Percentiles rank a stretch among this genome's conserved stretches.
Evolutionary conservation across 2,888 invertebrate genomes (phyloP).

Genomic region (Tiphia femorata): DNA sequence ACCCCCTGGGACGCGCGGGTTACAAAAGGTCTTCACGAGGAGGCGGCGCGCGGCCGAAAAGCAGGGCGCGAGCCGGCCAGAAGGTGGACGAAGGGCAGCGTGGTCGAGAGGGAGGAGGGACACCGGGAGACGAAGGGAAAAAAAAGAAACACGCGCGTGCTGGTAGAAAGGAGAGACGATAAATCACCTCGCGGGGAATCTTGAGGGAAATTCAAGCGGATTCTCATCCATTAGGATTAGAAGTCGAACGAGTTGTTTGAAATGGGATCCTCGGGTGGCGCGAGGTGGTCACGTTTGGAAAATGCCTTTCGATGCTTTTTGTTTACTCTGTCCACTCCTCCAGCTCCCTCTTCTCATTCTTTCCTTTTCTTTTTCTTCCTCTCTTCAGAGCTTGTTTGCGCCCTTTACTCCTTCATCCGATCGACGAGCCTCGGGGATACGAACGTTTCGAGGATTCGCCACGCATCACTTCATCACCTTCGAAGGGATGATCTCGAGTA

Average conservation of each 20-base stretch:
- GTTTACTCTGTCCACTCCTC: no score
- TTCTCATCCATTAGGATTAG: conserved; percentile 59
- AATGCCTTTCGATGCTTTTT: no score
- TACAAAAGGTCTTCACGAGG: conserved; percentile 42
- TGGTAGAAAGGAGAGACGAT: conserved; percentile 28
- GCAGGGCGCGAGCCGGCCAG: conserved; percentile 8
- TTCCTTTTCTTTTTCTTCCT: neutral
- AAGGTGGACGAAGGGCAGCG: conserved; percentile 23
- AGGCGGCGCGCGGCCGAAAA: conserved; percentile 32
- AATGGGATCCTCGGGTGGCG: no score
- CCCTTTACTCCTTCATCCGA: no score
- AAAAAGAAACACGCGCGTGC: conserved; percentile 23
- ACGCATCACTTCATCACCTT: no score
- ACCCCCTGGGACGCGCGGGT: conserved; percentile 51
- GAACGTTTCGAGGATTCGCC: no score
- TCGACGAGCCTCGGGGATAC: no score
- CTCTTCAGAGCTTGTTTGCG: no score
- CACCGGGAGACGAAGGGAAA: conserved; percentile 8
- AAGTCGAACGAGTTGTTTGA: conserved; percentile 28
- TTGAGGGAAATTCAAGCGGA: conserved; percentile 45
- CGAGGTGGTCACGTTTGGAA: no score
- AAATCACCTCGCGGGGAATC: conserved; percentile 49
- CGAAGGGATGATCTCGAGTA: no score
- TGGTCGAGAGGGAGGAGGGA: conserved; percentile 11
- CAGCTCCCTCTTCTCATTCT: no score